Base-by-base conservation (phyloP, 2,113 vertebrate species). In the Chloropsis cyanopogon region DNA sequence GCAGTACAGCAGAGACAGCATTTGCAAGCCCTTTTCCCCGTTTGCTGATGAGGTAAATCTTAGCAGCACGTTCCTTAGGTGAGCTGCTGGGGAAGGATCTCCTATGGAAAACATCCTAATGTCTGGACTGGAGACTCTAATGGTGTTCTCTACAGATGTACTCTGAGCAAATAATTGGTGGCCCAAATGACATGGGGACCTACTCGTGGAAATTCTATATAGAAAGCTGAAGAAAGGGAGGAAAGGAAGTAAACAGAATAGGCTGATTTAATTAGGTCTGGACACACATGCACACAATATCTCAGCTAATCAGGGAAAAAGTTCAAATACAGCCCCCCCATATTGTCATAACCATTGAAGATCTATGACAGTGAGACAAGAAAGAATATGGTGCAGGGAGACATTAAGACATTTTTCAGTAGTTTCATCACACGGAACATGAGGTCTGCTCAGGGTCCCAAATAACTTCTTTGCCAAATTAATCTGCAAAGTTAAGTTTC, bases 401-500 rank as follows among this genome's bases (percentile, higher is more conserved):
- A 35, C 37, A 49, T 88, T 77, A 92, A 88, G 78, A 96, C 64
- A 56, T 80, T 93, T 94, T 92, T 78, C 84, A 91, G 47, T 64
- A 82, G 47, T 92, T 91, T 96, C 88, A 73, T 81, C 82, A 86
- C 65, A 87, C 59, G 59, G 72, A 88, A 35, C 72, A 41, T 49
- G 61, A 72, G 66, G 41, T 88, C 94, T 94, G 41, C 68, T 95
- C 75, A 85, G 86, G 84, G 59, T 88, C 84, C 78, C 69, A 44
- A 80, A 79, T 70, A 93, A 92, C 88, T 88, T 95, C 94, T 95
- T 94, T 94, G 71, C 66, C 90, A 95, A 96, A 88, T 90, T 91
- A 61, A 87, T 86, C 80, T 95, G 90, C 95, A 80, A 95, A 94
- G 59, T 60, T 69, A 92, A 96, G 82, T 88, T 93, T 82, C 70